Evolutionary conservation across 2,797 vertebrate species (phyloP).

Genomic region (Stomatorhinus walkeri): DNA sequence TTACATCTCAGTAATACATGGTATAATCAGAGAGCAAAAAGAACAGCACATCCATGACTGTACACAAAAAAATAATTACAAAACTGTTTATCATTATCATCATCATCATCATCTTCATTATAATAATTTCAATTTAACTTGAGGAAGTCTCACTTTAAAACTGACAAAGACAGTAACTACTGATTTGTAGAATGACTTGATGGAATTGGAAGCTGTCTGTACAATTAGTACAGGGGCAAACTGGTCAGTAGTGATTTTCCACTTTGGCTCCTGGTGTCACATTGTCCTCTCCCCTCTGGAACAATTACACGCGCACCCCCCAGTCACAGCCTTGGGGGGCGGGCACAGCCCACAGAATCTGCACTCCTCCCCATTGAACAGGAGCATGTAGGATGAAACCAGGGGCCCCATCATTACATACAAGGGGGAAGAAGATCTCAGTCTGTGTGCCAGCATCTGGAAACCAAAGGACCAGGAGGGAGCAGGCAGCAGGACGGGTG

Average conservation of each 20-base stretch:
- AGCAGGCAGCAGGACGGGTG: background rate
- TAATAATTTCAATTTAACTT: conserved; percentile 36
- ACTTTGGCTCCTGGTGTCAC: conserved; percentile 25
- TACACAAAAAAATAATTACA: conserved; percentile 68
- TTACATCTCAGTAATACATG: conserved; percentile 77
- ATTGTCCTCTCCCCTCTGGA: conserved; percentile 10
- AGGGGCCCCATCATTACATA: background rate
- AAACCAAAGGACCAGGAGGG: background rate
- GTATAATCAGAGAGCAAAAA: conserved; percentile 64
- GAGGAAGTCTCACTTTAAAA: conserved; percentile 32
- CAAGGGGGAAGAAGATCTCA: background rate
- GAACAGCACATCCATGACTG: conserved; percentile 49
- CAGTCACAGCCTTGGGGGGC: background rate
- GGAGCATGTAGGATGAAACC: background rate
- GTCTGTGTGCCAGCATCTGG: background rate
- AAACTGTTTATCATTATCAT: conserved; percentile 46
- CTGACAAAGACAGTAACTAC: conserved; percentile 38
- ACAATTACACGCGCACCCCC: background rate
- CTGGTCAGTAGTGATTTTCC: conserved; percentile 25
- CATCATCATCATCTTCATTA: conserved; percentile 46
- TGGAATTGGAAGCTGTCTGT: conserved; percentile 24
- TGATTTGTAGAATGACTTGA: conserved; percentile 20
- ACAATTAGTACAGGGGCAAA: background rate
- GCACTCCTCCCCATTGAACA: background rate
- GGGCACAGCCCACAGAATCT: conserved; percentile 14